Conservation (phyloP, 2,113 vertebrate species). For the Eublepharis macularius region DNA sequence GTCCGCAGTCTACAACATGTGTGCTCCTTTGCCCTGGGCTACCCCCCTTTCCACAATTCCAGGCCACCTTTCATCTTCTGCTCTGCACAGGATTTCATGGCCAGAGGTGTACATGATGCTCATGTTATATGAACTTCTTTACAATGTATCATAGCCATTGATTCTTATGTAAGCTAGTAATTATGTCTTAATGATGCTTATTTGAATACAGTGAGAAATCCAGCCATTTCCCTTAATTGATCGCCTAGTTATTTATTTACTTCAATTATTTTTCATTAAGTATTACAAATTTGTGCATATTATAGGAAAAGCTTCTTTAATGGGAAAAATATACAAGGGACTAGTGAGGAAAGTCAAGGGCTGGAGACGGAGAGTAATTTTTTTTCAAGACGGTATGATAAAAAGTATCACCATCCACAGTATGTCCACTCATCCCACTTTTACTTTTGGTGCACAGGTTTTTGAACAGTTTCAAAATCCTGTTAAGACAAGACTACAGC, state of each 20-base stretch:
- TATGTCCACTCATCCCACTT: not conserved
- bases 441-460: not conserved
- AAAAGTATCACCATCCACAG: not conserved
- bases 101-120: not conserved
- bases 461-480: not conserved
- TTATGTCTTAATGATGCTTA: not conserved
- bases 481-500: not conserved
- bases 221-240: not conserved
- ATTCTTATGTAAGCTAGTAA: not conserved
- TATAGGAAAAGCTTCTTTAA: not conserved
- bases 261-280: not conserved
- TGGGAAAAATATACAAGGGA: not conserved
- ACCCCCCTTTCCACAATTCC: not conserved
- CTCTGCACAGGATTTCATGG: not conserved
- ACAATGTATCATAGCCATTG: not conserved
- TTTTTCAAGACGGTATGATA: not conserved
- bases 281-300: not conserved
- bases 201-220: too few relatives aligned
- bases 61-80: not conserved
- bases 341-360: not conserved
- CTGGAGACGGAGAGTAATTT: not conserved
- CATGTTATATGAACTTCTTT: not conserved
- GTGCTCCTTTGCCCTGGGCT: not conserved
- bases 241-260: not conserved
- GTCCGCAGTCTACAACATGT: not conserved